Conservation (phyloP, 2,797 vertebrate species). For the Notoglanidium macrostoma region DNA sequence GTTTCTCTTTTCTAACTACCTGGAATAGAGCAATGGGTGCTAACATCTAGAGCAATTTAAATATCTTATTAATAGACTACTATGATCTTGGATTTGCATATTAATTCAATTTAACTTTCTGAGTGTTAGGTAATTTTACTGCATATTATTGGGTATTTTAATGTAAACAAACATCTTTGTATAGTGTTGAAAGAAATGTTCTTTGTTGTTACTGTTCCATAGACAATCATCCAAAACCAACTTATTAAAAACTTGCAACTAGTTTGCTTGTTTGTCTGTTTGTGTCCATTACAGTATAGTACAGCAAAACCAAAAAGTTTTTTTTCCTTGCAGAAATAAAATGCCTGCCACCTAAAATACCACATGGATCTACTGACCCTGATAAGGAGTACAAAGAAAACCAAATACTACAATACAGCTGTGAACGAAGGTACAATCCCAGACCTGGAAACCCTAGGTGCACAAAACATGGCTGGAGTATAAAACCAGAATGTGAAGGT, state of each 20-base stretch:
- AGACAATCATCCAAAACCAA: background rate
- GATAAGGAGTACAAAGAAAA: slow-evolving; percentile 32
- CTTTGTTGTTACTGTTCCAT: background rate
- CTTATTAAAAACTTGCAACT: background rate
- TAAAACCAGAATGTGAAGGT: slow-evolving; percentile 55
- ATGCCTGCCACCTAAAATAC: slow-evolving; percentile 48
- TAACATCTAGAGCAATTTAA: background rate
- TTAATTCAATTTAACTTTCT: background rate
- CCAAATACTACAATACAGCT: slow-evolving; percentile 40
- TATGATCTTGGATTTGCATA: background rate
- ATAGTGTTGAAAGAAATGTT: background rate
- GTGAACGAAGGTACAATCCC: background rate
- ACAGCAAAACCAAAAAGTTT: background rate
- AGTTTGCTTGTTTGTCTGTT: background rate
- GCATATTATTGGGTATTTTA: background rate
- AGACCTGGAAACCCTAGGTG: slow-evolving; percentile 42
- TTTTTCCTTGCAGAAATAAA: slow-evolving; percentile 52
- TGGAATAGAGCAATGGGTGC: no score
- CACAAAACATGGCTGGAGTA: slow-evolving; percentile 48
- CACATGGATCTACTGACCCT: background rate
- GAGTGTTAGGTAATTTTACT: background rate
- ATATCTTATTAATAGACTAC: background rate
- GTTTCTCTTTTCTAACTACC: background rate
- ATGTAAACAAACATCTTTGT: background rate
- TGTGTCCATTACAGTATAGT: background rate